These are phyloP conservation scores for Promerops cafer DNA, from an alignment of 2,113 vertebrate species.

Conservation along the genomic window DNA sequence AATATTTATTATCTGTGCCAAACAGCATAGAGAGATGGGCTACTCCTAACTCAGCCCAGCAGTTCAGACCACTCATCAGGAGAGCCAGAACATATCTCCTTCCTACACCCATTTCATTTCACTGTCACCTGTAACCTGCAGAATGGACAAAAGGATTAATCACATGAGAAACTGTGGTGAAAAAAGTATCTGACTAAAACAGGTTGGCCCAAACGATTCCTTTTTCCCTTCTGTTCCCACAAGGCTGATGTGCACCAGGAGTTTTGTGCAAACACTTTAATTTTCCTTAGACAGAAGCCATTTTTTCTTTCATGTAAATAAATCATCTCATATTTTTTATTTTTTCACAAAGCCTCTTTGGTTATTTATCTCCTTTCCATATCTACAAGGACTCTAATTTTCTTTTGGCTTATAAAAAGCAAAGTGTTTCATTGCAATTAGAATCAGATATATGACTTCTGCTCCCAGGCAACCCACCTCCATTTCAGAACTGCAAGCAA, in stretches of 20 bases:
- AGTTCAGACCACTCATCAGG: background rate
- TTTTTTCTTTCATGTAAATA: background rate
- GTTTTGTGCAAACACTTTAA: background rate
- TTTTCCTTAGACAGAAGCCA: background rate
- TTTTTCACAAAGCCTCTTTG: background rate
- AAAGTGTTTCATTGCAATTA: background rate
- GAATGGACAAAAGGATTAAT: background rate
- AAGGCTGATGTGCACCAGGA: background rate
- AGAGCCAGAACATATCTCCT: background rate
- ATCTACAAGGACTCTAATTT: background rate
- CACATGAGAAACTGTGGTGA: background rate
- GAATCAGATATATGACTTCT: background rate
- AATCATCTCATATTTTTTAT: background rate
- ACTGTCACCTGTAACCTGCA: background rate
- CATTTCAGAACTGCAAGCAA: background rate
- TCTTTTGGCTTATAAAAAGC: background rate
- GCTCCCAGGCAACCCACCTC: background rate
- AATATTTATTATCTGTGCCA: background rate
- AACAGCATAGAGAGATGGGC: background rate
- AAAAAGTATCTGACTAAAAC: background rate
- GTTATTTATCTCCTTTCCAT: background rate
- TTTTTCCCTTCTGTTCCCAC: background rate
- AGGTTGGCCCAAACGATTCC: background rate
- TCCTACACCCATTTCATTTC: background rate
- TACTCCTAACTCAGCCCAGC: background rate